Base-by-base conservation (phyloP, 2,888 invertebrate genomes). In the Melinopterus prodromus region DNA sequence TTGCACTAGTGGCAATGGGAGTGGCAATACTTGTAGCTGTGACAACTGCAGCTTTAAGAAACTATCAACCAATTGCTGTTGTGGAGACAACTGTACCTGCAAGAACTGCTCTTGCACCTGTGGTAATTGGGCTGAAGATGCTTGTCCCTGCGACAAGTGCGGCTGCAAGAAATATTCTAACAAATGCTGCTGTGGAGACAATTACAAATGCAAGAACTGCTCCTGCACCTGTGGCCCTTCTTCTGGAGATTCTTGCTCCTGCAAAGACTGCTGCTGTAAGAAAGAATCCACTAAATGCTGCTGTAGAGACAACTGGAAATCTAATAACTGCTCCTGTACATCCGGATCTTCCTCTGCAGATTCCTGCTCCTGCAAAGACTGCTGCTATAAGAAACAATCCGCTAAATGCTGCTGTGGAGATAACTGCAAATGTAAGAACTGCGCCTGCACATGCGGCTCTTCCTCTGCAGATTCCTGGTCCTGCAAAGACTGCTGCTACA, bases 191-290 rank as follows among this genome's bases (percentile, higher is more conserved):
- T 76, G 76, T 53, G 76, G 76, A 15, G 76, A 76, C 53, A 7
- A 15, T n/a, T 76, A 79, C 79, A 69, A 77, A 15, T 79, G 78
- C 75, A 70, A 70, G 14, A 69, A 81, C 15, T 81, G 81, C 71
- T 69, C 69, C 6, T 82, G 80, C 75, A 78, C 76, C 69, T 80
- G 78, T 15, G 74, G 81, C 16, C 36, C 74, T 1, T 3, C 71
- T 16, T 74, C 71, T 9, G 76, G 72, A 35, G 78, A 75, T 7
- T 74, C 71, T 16, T 78, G 79, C 37, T 14, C 75, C 35, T 80
- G 81, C 78, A 79, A 53, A 9, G 53, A 75, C 74, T 80, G 78
- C 53, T 16, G 78, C 37, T 76, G 74, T 72, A 37, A 53, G 71
- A 77, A 36, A 15, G 36, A 37, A 53, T 15, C 37, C 14, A 35